Conservation (phyloP, 2,797 vertebrate genomes). For the Crocidura indochinensis region DNA sequence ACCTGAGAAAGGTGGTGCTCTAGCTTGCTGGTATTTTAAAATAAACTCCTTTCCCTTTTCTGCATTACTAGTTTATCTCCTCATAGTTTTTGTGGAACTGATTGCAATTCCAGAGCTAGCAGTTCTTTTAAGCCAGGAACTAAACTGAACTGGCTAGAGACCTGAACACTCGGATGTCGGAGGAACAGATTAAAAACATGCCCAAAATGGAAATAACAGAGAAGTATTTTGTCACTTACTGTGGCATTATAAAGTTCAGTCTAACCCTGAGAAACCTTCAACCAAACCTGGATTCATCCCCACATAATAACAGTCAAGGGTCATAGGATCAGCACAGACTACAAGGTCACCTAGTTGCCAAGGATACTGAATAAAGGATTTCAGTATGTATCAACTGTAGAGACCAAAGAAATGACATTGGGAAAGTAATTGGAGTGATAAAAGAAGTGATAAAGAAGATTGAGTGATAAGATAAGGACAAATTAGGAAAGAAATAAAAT, state of each 20-base stretch:
- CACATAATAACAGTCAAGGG: neutral
- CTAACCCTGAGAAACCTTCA: neutral
- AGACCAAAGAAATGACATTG: neutral
- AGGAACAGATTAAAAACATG: slow-evolving; percentile 37
- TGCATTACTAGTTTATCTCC: too few species aligned
- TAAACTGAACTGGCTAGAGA: neutral
- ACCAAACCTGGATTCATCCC: too few species aligned
- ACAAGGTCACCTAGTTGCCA: neutral
- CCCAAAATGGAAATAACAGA: slow-evolving; percentile 25
- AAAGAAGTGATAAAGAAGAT: neutral
- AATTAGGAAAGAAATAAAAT: neutral
- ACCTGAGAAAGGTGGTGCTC: too few species aligned
- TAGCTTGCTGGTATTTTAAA: too few species aligned
- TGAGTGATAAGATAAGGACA: neutral
- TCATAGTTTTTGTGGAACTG: too few species aligned
- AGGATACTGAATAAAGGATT: neutral
- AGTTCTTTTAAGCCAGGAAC: neutral
- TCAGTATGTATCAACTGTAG: neutral
- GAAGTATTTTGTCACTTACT: neutral
- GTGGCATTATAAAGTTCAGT: neutral
- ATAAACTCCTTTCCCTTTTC: too few species aligned
- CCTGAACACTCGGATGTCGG: neutral
- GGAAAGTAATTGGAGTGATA: neutral
- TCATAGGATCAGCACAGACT: neutral
- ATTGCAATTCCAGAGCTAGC: too few species aligned